Conservation (phyloP, 1,140 invertebrate species). For the Forficula auricularia region DNA sequence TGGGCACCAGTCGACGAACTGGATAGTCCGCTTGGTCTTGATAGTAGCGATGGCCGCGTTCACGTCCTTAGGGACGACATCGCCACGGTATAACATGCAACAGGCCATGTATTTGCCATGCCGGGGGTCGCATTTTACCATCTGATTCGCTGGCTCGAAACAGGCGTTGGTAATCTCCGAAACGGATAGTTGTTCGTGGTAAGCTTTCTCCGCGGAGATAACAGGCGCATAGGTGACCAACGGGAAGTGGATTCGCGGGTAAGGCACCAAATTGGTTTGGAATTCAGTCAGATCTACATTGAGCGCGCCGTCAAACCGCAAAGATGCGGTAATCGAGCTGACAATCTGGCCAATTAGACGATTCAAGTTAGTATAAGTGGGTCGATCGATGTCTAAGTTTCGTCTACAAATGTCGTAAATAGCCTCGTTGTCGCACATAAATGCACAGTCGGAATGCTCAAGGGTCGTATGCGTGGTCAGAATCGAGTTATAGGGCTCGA, state of each 20-base stretch:
- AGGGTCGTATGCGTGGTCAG: slow-evolving; percentile 28
- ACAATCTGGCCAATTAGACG: slow-evolving; percentile 70
- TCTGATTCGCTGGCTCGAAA: slow-evolving; percentile 77
- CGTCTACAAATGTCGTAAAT: slow-evolving; percentile 82
- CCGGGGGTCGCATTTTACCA: slow-evolving; percentile 83
- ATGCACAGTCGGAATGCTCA: slow-evolving; percentile 71
- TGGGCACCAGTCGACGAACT: slow-evolving; percentile 84
- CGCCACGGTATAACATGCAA: slow-evolving; percentile 53
- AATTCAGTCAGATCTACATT: slow-evolving; percentile 83
- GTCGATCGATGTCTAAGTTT: slow-evolving; percentile 72
- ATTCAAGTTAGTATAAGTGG: slow-evolving; percentile 66
- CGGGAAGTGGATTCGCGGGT: slow-evolving; percentile 68
- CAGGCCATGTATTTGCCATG: slow-evolving; percentile 84
- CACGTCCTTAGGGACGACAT: slow-evolving; percentile 44
- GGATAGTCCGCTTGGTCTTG: slow-evolving; percentile 66
- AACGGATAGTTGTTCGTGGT: slow-evolving; percentile 65
- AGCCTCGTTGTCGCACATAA: slow-evolving; percentile 80
- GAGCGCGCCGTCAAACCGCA: slow-evolving; percentile 75
- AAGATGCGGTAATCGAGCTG: slow-evolving; percentile 71
- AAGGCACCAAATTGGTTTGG: slow-evolving; percentile 74
- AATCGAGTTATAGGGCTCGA: slow-evolving; percentile 79
- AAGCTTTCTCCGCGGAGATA: slow-evolving; percentile 71
- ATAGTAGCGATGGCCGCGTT: slow-evolving; percentile 70
- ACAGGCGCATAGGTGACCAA: slow-evolving; percentile 71
- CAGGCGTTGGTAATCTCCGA: slow-evolving; percentile 78